Evolutionary conservation across 2,113 vertebrate genomes (phyloP).

Genomic region (Microtus pennsylvanicus): DNA sequence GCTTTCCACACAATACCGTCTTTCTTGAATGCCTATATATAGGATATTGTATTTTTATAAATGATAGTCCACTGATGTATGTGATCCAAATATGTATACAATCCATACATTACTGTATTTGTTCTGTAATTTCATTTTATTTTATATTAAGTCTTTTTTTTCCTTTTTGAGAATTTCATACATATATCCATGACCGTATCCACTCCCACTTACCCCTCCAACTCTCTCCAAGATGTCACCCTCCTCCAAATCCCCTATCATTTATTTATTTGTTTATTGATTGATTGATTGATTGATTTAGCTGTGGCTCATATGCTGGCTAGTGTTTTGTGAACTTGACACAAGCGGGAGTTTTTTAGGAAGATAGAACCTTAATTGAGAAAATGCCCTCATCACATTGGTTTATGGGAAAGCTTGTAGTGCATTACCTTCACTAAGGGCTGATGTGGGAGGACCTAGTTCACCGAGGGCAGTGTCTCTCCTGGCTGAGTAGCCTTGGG

Average conservation of each 20-base stretch:
- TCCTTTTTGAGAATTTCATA: neutral
- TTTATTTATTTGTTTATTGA: neutral
- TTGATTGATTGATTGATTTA: neutral
- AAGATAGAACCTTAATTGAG: neutral
- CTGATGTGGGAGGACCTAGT: neutral
- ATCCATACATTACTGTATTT: neutral
- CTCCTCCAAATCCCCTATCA: neutral
- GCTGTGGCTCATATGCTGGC: neutral
- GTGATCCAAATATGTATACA: neutral
- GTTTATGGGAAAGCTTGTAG: neutral
- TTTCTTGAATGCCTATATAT: neutral
- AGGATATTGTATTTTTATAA: neutral
- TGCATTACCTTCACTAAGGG: neutral
- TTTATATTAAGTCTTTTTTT: neutral
- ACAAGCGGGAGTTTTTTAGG: neutral
- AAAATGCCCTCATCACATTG: neutral
- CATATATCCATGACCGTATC: too few relatives aligned
- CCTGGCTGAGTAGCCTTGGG: neutral
- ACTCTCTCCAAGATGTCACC: neutral
- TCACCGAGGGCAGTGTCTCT: neutral
- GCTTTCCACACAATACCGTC: neutral
- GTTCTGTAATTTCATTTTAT: neutral
- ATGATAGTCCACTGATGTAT: neutral
- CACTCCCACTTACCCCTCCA: neutral
- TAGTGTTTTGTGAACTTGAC: neutral